Evolutionary conservation across 1,140 invertebrate species (phyloP).

Genomic region (Mamestra configurata): DNA sequence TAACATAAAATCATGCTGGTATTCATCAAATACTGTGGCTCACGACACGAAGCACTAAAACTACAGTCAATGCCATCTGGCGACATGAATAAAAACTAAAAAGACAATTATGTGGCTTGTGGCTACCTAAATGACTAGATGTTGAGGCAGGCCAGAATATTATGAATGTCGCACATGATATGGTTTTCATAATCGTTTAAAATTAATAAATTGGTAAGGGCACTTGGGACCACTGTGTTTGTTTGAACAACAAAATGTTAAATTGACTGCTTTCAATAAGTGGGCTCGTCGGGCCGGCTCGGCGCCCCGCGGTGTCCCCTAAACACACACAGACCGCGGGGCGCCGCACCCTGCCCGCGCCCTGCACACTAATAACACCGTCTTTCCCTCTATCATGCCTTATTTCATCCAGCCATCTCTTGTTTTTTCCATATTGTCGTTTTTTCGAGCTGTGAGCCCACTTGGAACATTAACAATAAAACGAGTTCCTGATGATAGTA

Average conservation of each 20-base stretch:
- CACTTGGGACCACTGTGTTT: constrained; percentile 71
- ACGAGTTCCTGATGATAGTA: constrained; percentile 85
- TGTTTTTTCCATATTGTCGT: constrained; percentile 79
- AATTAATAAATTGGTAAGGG: constrained; percentile 73
- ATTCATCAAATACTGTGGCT: too few relatives aligned
- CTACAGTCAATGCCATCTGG: neutral
- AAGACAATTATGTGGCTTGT: too few relatives aligned
- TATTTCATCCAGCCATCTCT: constrained; percentile 82
- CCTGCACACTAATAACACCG: constrained; percentile 82
- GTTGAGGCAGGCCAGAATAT: neutral
- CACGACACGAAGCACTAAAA: neutral
- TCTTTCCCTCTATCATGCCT: constrained; percentile 86
- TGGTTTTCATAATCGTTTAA: constrained; percentile 55
- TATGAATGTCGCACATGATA: neutral
- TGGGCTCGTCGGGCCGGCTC: constrained; percentile 65
- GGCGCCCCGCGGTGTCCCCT: constrained; percentile 78
- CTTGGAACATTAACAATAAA: constrained; percentile 84
- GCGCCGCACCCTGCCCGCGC: constrained; percentile 80
- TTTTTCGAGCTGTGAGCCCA: constrained; percentile 73
- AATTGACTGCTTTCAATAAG: constrained; percentile 85
- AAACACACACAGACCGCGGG: constrained; percentile 88
- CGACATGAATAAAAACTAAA: constrained; percentile 1
- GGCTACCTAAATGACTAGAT: neutral
- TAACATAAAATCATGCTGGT: too few relatives aligned
- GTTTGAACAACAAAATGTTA: constrained; percentile 84